phyloP scores from a whole-genome alignment of 1,140 invertebrate species.

The Anastatus disparis region DNA sequence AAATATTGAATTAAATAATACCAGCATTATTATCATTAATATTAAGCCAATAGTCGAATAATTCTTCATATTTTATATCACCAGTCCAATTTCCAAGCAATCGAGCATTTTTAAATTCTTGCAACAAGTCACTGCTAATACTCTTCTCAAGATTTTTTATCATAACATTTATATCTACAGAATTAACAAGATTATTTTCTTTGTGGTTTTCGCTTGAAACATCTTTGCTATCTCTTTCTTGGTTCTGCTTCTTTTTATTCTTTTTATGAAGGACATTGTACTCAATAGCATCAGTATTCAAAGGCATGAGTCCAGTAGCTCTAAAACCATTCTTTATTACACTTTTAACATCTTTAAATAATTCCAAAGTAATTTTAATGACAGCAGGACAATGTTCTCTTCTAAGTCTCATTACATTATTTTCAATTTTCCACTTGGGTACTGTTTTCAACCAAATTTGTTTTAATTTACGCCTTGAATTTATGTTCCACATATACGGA shows the following conservation, averaged over 20 bases:
- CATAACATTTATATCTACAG: neutral
- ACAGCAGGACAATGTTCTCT: slow-evolving; percentile 1
- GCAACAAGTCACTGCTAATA: neutral
- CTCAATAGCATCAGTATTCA: neutral
- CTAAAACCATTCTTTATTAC: neutral
- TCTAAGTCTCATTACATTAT: neutral
- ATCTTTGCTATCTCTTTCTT: too few species aligned
- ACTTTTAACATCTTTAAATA: neutral
- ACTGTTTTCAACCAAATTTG: neutral
- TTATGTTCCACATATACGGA: too few species aligned
- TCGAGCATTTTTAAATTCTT: neutral
- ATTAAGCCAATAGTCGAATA: neutral
- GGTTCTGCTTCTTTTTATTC: neutral
- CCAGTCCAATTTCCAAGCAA: neutral
- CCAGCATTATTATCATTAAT: too few species aligned
- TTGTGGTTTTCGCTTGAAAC: neutral
- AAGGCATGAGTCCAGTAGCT: slow-evolving; percentile 4
- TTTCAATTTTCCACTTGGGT: neutral
- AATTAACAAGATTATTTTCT: neutral
- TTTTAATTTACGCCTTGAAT: neutral
- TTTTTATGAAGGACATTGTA: slow-evolving; percentile 5
- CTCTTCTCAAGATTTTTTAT: neutral
- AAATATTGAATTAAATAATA: too few species aligned
- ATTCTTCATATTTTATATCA: neutral
- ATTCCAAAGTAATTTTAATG: neutral